Conservation (phyloP, 2,888 invertebrate genomes). For the Andricus curvator region DNA sequence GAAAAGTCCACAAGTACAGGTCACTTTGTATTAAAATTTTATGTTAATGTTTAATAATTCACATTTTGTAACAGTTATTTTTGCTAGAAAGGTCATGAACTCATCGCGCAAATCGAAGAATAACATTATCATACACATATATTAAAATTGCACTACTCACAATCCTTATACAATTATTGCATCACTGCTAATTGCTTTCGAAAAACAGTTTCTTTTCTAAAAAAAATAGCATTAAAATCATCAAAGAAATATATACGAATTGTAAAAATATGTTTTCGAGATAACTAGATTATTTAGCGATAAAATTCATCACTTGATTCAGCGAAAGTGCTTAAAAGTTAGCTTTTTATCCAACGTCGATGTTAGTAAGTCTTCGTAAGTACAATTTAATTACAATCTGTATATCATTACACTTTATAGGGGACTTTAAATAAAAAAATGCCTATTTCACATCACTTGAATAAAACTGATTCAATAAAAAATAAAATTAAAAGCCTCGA, state of each 20-base stretch:
- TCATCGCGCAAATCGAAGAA: not conserved
- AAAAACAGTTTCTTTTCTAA: constrained; percentile 3
- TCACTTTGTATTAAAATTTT: constrained; percentile 65
- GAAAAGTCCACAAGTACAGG: not conserved
- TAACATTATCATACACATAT: constrained; percentile 13
- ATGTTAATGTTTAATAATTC: constrained; percentile 64
- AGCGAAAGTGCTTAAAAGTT: constrained; percentile 51
- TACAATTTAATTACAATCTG: constrained; percentile 60
- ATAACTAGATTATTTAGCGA: constrained; percentile 27
- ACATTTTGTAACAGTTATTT: constrained; percentile 64
- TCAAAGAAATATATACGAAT: constrained; percentile 28
- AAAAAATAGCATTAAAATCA: constrained; percentile 7
- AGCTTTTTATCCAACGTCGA: constrained; percentile 61
- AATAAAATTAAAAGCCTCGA: not conserved
- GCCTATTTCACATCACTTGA: not conserved
- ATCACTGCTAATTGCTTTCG: not conserved
- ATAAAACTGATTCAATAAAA: not conserved
- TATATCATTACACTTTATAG: constrained; percentile 44
- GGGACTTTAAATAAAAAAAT: constrained; percentile 15
- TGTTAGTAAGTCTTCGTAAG: constrained; percentile 64
- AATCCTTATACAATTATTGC: constrained; percentile 12
- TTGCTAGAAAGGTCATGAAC: constrained; percentile 44
- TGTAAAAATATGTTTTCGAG: constrained; percentile 43
- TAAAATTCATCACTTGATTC: constrained; percentile 44
- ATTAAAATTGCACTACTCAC: constrained; percentile 28